These are phyloP conservation scores for Probaryconus sp. DNA, from an alignment of 1,140 invertebrate genomes.

Conservation along the genomic window DNA sequence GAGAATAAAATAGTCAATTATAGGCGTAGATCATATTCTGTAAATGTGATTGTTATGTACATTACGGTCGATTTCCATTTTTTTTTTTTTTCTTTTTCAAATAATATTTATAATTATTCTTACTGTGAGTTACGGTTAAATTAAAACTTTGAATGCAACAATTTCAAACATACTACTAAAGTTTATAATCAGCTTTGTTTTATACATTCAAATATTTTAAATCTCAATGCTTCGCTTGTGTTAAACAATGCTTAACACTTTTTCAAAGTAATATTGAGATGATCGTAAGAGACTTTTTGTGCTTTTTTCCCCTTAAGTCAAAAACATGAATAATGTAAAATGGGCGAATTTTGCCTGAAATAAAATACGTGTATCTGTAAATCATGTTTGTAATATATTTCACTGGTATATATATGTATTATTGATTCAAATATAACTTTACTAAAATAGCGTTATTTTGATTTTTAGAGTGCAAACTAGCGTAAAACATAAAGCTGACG, in stretches of 20 bases:
- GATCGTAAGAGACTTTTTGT: too few species aligned
- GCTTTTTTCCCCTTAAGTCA: conserved; percentile 11
- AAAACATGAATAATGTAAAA: conserved; percentile 24
- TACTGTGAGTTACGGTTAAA: too few species aligned
- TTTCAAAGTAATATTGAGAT: too few species aligned
- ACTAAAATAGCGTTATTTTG: conserved; percentile 31
- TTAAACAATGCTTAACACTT: too few species aligned
- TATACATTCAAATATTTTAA: too few species aligned
- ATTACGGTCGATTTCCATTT: too few species aligned
- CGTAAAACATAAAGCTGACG: conserved; percentile 26
- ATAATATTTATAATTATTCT: too few species aligned
- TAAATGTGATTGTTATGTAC: conserved; percentile 41
- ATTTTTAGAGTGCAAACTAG: conserved; percentile 39
- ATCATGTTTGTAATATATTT: conserved; percentile 38
- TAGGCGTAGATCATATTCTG: conserved; percentile 39
- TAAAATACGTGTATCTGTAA: conserved; percentile 43
- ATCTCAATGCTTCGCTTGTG: too few species aligned
- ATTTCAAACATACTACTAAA: too few species aligned
- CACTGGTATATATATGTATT: conserved; percentile 37
- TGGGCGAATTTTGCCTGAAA: conserved; percentile 22
- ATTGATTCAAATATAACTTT: conserved; percentile 43
- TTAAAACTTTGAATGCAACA: too few species aligned
- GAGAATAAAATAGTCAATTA: conserved; percentile 45
- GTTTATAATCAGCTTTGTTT: too few species aligned
- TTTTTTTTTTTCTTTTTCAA: too few species aligned